Percentiles rank a stretch among this genome's conserved stretches.
phyloP scores from a whole-genome alignment of 2,797 vertebrate species.

The Epinephelus awoara region DNA sequence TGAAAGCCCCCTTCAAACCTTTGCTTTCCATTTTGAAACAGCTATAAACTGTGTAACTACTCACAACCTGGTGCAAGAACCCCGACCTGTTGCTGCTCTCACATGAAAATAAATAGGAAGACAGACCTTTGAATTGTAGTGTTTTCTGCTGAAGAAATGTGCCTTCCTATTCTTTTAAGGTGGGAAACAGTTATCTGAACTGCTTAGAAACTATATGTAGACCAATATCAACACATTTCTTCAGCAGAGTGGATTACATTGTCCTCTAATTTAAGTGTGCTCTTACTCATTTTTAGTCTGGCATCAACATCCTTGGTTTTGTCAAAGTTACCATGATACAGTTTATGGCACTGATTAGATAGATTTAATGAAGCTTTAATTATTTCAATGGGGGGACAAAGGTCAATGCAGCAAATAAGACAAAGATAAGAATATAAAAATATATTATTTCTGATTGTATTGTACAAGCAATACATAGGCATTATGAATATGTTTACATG shows the following conservation, averaged over 20 bases:
- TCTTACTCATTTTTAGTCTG: constrained; percentile 10
- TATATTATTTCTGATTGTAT: not conserved
- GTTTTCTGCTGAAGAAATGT: not conserved
- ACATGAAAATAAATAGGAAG: not conserved
- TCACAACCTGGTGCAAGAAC: constrained; percentile 26
- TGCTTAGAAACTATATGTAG: not conserved
- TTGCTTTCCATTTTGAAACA: constrained; percentile 61
- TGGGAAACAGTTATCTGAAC: not conserved
- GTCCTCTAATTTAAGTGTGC: constrained; percentile 4
- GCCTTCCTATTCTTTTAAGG: not conserved
- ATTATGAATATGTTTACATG: not conserved
- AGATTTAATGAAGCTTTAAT: not conserved
- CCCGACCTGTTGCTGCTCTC: constrained; percentile 54
- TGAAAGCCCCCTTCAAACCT: constrained; percentile 62
- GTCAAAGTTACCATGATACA: not conserved
- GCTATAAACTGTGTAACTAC: constrained; percentile 28
- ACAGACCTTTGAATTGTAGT: not conserved
- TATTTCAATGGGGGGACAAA: not conserved
- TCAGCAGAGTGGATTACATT: not conserved
- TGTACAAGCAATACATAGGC: not conserved
- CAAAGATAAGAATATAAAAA: not conserved
- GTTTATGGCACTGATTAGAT: not conserved
- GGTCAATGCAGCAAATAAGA: constrained; percentile 16
- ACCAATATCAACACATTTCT: constrained; percentile 4
- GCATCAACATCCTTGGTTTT: not conserved